Conservation (phyloP, 53 echinoderm and acorn worm species). For the Henricia sp. region DNA sequence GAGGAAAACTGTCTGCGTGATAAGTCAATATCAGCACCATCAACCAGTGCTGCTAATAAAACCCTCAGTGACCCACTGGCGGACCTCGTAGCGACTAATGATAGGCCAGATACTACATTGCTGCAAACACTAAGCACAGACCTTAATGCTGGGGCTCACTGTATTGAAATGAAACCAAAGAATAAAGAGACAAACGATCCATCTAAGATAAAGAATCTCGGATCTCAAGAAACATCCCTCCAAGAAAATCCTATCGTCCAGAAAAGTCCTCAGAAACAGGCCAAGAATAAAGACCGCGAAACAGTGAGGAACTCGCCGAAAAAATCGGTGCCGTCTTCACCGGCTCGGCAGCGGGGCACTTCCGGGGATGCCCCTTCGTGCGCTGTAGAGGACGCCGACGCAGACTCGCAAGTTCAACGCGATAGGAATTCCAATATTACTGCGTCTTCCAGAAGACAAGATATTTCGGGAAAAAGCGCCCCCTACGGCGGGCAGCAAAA, state of each 20-base stretch:
- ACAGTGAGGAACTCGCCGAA: background rate
- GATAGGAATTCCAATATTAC: slow-evolving; percentile 51
- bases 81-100: slow-evolving; percentile 9
- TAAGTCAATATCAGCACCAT: slow-evolving; percentile 12
- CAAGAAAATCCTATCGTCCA: background rate
- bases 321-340: background rate
- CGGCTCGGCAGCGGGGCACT: background rate
- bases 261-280: background rate
- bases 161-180: slow-evolving; percentile 32
- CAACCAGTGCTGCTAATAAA: slow-evolving; percentile 23
- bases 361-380: background rate
- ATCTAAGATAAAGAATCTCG: background rate
- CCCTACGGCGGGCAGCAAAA: slow-evolving; percentile 18
- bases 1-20: slow-evolving; percentile 27
- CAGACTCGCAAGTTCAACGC: background rate
- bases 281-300: background rate
- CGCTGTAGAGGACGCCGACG: background rate
- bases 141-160: background rate
- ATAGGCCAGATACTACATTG: background rate
- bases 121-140: background rate
- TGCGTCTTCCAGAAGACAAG: slow-evolving; percentile 42
- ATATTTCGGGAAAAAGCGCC: slow-evolving; percentile 32
- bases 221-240: background rate
- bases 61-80: slow-evolving; percentile 16
- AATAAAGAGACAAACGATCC: background rate